These are phyloP conservation scores for Anguilla rostrata DNA, from an alignment of 2,113 vertebrate species.

Conservation along the genomic window DNA sequence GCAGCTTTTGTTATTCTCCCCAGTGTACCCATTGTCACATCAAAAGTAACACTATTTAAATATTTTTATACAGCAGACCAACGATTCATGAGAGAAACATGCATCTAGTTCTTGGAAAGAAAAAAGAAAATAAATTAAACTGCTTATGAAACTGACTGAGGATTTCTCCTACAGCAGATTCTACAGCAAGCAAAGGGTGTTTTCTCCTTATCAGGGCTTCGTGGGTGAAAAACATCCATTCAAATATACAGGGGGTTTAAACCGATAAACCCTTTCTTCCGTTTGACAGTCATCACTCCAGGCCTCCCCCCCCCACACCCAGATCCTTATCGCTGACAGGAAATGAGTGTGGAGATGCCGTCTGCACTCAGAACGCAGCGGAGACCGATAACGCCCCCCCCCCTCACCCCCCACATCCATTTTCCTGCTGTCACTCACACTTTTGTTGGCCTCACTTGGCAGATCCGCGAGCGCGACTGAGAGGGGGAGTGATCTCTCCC, in stretches of 20 bases:
- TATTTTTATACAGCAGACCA: not conserved
- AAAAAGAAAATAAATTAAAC: not conserved
- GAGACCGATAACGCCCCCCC: not conserved
- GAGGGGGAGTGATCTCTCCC: constrained; percentile 6
- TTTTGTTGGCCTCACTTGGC: not conserved
- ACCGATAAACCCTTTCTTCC: not conserved
- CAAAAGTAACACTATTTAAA: not conserved
- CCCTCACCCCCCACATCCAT: not conserved
- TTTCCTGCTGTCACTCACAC: constrained; percentile 9
- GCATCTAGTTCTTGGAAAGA: not conserved
- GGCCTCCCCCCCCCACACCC: not conserved
- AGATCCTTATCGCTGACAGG: constrained; percentile 23
- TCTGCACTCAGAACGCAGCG: not conserved
- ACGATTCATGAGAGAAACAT: not conserved
- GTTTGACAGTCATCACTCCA: not conserved
- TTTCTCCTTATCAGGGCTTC: not conserved
- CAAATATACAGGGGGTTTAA: not conserved
- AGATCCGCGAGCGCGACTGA: constrained; percentile 6
- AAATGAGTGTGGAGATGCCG: constrained; percentile 20
- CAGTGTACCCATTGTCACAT: not conserved
- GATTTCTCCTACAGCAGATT: not conserved
- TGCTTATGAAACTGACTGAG: not conserved
- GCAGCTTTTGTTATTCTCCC: not conserved
- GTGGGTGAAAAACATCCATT: not conserved
- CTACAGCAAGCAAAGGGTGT: not conserved